phyloP scores from a whole-genome alignment of 2,888 invertebrate species.

The Azorinus chamasolen region DNA sequence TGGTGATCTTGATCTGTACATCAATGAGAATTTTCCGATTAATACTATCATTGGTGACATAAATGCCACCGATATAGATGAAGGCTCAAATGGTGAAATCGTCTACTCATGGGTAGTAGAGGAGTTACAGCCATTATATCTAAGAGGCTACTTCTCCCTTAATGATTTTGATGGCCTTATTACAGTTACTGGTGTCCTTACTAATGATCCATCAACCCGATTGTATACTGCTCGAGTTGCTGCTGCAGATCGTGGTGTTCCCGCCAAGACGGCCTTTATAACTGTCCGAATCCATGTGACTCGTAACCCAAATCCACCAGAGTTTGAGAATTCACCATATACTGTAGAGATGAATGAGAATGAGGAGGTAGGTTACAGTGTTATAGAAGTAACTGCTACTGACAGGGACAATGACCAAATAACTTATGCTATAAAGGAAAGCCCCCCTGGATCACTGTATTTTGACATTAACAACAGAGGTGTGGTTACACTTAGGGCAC shows the following conservation, averaged over 20 bases:
- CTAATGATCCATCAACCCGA: conserved; percentile 47
- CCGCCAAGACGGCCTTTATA: conserved; percentile 39
- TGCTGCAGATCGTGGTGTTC: conserved; percentile 70
- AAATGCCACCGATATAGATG: conserved; percentile 80
- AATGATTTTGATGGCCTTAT: conserved; percentile 76
- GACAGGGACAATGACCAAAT: conserved; percentile 72
- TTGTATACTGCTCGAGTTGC: conserved; percentile 50
- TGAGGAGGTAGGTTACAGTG: conserved; percentile 25
- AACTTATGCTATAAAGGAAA: conserved; percentile 32
- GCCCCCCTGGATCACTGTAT: conserved; percentile 60
- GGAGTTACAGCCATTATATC: conserved; percentile 64
- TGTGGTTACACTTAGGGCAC: conserved; percentile 46
- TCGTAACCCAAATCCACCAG: conserved; percentile 78
- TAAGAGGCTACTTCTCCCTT: conserved; percentile 74
- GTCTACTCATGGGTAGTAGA: conserved; percentile 68
- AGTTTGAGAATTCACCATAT: conserved; percentile 66
- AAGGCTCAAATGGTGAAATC: conserved; percentile 79
- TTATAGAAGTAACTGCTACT: conserved; percentile 66
- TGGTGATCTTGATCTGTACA: conserved; percentile 63
- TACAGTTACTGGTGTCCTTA: conserved; percentile 61
- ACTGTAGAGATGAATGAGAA: conserved; percentile 66
- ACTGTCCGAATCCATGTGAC: conserved; percentile 75
- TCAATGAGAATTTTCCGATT: conserved; percentile 72
- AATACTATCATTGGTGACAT: conserved; percentile 73
- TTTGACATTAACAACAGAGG: conserved; percentile 62